phyloP scores from a whole-genome alignment of 2,113 vertebrate species.

The Ibidorhyncha struthersii region DNA sequence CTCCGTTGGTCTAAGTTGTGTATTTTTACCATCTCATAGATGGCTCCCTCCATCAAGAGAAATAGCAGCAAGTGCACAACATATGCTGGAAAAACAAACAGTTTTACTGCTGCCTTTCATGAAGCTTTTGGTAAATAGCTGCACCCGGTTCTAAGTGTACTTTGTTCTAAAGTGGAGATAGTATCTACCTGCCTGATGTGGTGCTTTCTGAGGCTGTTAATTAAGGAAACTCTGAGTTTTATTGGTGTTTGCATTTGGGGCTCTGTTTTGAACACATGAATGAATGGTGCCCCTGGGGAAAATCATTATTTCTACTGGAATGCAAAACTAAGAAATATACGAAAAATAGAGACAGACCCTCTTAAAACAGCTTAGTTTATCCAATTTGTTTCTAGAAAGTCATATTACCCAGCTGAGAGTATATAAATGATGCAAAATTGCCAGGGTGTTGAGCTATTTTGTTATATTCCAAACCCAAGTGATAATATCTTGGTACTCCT shows the following conservation, averaged over 20 bases:
- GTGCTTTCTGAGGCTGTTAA: neutral
- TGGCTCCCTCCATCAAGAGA: neutral
- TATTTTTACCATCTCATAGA: neutral
- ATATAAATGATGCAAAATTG: slow-evolving; percentile 1
- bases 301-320: neutral
- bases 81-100: slow-evolving; percentile 41
- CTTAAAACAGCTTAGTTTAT: slow-evolving; percentile 1
- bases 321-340: neutral
- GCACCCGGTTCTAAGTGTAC: neutral
- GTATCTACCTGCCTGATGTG: neutral
- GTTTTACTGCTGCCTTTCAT: neutral
- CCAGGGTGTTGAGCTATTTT: neutral
- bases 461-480: slow-evolving; percentile 1
- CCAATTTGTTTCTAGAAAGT: neutral
- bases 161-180: neutral
- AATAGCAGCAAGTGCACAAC: neutral
- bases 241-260: neutral
- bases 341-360: neutral
- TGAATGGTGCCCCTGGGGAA: neutral
- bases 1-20: neutral
- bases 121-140: slow-evolving; percentile 30
- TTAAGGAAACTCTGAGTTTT: neutral
- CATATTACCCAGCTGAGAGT: neutral
- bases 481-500: neutral
- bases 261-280: neutral